phyloP scores from a whole-genome alignment of 2,888 invertebrate genomes.

The Tenthredo mesomela region DNA sequence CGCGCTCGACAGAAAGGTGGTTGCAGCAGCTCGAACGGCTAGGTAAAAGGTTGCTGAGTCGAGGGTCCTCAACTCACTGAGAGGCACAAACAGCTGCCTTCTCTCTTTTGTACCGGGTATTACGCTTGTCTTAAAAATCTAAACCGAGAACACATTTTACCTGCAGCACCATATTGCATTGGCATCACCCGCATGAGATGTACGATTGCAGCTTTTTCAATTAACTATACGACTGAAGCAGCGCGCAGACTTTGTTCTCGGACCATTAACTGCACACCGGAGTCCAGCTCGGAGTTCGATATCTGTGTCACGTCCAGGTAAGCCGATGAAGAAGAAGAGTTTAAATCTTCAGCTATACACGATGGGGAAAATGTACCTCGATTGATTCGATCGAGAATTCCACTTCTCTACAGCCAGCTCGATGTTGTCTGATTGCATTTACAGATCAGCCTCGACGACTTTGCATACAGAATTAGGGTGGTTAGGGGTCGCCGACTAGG shows the following conservation, averaged over 20 bases:
- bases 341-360: too few relatives aligned
- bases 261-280: too few relatives aligned
- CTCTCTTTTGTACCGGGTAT: constrained; percentile 8
- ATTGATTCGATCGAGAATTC: not conserved
- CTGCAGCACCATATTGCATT: too few relatives aligned
- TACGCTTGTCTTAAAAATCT: constrained; percentile 16
- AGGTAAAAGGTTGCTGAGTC: constrained; percentile 61
- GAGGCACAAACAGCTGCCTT: constrained; percentile 47
- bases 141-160: not conserved
- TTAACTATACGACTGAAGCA: not conserved
- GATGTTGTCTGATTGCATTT: not conserved
- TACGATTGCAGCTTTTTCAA: not conserved
- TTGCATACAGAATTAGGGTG: not conserved
- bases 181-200: too few relatives aligned
- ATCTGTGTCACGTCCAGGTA: too few relatives aligned
- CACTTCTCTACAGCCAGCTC: not conserved
- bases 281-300: too few relatives aligned
- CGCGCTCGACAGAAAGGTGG: constrained; percentile 48
- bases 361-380: not conserved
- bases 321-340: too few relatives aligned
- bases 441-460: not conserved
- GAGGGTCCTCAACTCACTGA: constrained; percentile 28
- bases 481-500: not conserved
- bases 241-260: not conserved
- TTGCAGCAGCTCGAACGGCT: constrained; percentile 59